Base-by-base conservation (phyloP, 1,140 invertebrate genomes). In the Dysdera silvatica region DNA sequence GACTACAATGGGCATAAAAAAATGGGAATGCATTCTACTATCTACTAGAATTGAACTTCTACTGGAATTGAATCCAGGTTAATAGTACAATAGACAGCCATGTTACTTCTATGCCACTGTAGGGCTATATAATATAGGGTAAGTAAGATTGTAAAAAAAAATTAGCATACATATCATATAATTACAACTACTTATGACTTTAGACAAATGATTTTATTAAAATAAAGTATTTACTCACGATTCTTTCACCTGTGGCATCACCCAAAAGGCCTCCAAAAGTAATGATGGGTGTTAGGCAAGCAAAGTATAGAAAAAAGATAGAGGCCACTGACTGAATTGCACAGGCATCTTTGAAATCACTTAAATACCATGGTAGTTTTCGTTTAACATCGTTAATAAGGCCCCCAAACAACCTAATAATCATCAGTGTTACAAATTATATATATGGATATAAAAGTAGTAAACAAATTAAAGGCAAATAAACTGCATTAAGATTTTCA, bases 221-320 rank as follows among this genome's bases (percentile, higher is more conserved):
- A 35, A 16, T 37, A 23, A 54, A 37, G 45, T 56, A 23, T 16
- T 48, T 56, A 63, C 71, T 69, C 71, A 82, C 80, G 88, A 99
- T 98, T 72, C 95, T 86, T 73, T 92, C 90, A 29, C 89, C 88
- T 0, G 96, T 99, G 4, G 93, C 95, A 78, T 96, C 86, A 48
- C 92, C 86, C 18, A 99, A 78, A 4, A 99, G 80, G 14, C 95
- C 96, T 51, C 93, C 93, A 74, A 97, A 97, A 1, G 94, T 97
- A 61, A 97, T 95, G 65, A 96, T 98, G 1, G 96, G 96, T 0
- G 96, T 96, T 16, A 99, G 81, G 76, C 95, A 95, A 40, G 95
- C 96, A 74, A 99, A 98, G 75, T 98, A 99, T 65, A 77, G 54
- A n/a, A 98, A 81, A 79, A 99, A 98, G 82, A 95, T 95, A 0